Evolutionary conservation across 2,888 invertebrate species (phyloP), one percentile per base, ranked within the genome.

Genomic region (Euspilapteryx auroguttella): DNA sequence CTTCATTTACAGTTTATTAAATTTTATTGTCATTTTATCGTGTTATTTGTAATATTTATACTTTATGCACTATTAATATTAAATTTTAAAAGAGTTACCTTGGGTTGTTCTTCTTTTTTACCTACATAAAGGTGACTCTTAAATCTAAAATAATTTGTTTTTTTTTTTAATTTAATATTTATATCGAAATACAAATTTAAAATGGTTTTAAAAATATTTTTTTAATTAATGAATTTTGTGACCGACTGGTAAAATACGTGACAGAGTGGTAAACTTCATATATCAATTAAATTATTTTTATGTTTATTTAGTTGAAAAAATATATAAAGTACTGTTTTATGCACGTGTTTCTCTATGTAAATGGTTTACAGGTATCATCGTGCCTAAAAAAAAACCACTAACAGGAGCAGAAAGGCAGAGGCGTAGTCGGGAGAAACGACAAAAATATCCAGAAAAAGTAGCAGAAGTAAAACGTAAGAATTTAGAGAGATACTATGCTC

Each of bases 391-490:
- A 23, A 40, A 31, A 32, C 9, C 37, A 33, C 33, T 39, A 32
- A 30, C 39, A 24, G 11, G 31, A 24, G 34, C 35, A 17, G 38
- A 38, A 28, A 34, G 29, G 28, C 34, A 36, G 33, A 35, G 34
- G 23, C 38, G 38, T 30, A 39, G 27, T 28, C 39, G 38, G 12
- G 37, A 34, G 21, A 39, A 35, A 35, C 28, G 33, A 32, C 39
- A 40, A 37, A 36, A 32, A 14, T 6, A 39, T 15, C 39, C 37
- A 11, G 39, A 37, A 10, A 42, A 38, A 24, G 35, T 35, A 25
- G 42, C 38, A 32, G 39, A 39, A 40, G 11, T 33, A 12, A 42
- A 40, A 21, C 33, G 36, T 20, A 42, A 38, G 22, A 33, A 40
- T 36, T 24, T 37, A 29, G 37, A 38, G 17, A 39, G 40, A 37